These are phyloP conservation scores for Zaprionus camerounensis DNA, from an alignment of 1,140 invertebrate genomes.

Conservation along the genomic window DNA sequence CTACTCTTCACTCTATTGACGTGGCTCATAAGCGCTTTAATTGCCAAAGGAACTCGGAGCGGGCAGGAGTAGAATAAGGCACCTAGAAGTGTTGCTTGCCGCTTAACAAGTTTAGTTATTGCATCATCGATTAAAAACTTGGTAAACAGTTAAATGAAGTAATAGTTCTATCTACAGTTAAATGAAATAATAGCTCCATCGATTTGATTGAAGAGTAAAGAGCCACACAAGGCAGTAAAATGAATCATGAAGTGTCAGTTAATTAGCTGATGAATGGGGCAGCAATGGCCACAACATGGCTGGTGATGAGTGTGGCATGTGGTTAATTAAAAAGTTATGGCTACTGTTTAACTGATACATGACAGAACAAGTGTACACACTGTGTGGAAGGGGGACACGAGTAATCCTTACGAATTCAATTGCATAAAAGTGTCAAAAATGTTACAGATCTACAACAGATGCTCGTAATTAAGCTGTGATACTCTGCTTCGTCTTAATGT, in stretches of 20 bases:
- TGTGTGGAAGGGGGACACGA: background rate
- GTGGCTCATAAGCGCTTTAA: background rate
- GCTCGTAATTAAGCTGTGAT: too few species aligned
- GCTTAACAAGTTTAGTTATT: background rate
- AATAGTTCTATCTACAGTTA: background rate
- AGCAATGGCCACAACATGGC: background rate
- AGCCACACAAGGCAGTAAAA: conserved; percentile 1
- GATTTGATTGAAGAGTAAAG: background rate
- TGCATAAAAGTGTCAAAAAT: background rate
- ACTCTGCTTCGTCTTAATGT: too few species aligned
- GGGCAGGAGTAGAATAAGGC: background rate
- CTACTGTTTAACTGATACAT: background rate
- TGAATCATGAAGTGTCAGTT: conserved; percentile 40
- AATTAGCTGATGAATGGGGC: conserved; percentile 53
- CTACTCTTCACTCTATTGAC: background rate
- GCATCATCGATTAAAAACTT: background rate
- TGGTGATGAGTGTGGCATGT: background rate
- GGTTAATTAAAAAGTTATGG: conserved; percentile 56
- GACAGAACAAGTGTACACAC: too few species aligned
- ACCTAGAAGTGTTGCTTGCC: background rate
- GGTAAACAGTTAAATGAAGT: background rate
- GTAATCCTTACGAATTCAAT: background rate
- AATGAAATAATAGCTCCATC: background rate
- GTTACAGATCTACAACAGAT: background rate
- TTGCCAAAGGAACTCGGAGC: background rate